These are phyloP conservation scores for Stratiomys singularior DNA, from an alignment of 2,888 invertebrate species.

Conservation along the genomic window DNA sequence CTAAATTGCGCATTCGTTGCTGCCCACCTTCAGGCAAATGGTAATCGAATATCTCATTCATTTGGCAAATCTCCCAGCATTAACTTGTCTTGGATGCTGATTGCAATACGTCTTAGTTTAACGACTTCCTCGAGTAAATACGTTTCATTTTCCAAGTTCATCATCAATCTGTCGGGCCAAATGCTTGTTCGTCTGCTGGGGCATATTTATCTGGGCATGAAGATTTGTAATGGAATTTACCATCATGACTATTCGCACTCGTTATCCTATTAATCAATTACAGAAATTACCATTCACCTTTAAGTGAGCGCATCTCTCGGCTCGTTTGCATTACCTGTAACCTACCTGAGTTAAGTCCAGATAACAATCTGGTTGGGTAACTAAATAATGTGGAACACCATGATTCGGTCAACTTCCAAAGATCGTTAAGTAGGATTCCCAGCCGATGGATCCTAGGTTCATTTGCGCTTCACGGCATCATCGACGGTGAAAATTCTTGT, in stretches of 20 bases:
- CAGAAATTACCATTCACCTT: conserved; percentile 40
- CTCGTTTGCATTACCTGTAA: neutral
- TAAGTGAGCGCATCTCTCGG: neutral
- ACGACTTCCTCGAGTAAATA: conserved; percentile 12
- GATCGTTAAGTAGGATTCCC: neutral
- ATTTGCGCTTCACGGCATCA: too few relatives aligned
- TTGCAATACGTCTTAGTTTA: neutral
- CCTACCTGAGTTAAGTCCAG: neutral
- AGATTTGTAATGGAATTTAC: neutral
- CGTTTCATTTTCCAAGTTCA: neutral
- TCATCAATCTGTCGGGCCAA: neutral
- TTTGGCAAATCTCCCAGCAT: neutral
- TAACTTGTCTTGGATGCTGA: neutral
- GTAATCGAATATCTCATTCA: neutral
- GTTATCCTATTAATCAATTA: conserved; percentile 47
- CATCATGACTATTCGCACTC: conserved; percentile 37
- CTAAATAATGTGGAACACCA: conserved; percentile 18
- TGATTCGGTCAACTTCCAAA: neutral
- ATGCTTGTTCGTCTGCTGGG: too few relatives aligned
- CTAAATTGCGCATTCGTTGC: too few relatives aligned
- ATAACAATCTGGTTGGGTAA: conserved; percentile 6
- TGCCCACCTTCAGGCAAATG: too few relatives aligned
- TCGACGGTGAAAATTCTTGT: too few relatives aligned
- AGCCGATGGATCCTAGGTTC: too few relatives aligned
- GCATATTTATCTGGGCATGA: neutral